These are phyloP conservation scores for Elegia similella DNA, from an alignment of 2,888 invertebrate species.

Conservation along the genomic window DNA sequence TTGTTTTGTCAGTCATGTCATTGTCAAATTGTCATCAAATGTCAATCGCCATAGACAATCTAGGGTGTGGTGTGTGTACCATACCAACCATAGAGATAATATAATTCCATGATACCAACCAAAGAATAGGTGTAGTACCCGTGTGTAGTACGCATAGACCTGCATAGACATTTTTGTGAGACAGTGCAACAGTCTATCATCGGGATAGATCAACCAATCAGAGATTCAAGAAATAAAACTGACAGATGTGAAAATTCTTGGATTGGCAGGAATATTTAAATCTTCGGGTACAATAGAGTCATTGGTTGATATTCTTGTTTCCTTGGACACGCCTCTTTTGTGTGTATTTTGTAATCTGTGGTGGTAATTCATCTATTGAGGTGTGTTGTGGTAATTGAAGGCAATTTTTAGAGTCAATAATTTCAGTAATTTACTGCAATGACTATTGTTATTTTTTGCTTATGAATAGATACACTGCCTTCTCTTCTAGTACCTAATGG, in stretches of 20 bases:
- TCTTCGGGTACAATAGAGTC: neutral
- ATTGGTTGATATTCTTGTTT: neutral
- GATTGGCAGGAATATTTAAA: neutral
- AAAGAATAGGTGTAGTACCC: no score
- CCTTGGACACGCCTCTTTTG: slow-evolving; percentile 1
- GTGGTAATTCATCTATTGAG: slow-evolving; percentile 10
- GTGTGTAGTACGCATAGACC: no score
- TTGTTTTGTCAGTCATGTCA: neutral
- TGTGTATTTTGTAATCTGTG: neutral
- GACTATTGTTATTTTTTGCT: slow-evolving; percentile 25
- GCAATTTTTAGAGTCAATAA: slow-evolving; percentile 50
- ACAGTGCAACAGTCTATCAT: no score
- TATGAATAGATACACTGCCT: slow-evolving; percentile 12
- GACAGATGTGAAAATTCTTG: neutral
- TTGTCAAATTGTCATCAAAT: neutral
- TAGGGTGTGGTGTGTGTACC: no score
- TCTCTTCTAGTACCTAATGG: neutral
- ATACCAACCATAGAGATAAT: no score
- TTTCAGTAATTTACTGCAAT: slow-evolving; percentile 32
- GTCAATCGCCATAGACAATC: neutral
- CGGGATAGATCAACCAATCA: neutral
- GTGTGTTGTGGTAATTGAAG: slow-evolving; percentile 43
- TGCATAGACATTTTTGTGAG: no score
- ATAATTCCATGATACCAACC: no score
- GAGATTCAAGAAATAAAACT: neutral